Evolutionary conservation across 2,797 vertebrate species (phyloP).

Genomic region (Cossypha heuglini): DNA sequence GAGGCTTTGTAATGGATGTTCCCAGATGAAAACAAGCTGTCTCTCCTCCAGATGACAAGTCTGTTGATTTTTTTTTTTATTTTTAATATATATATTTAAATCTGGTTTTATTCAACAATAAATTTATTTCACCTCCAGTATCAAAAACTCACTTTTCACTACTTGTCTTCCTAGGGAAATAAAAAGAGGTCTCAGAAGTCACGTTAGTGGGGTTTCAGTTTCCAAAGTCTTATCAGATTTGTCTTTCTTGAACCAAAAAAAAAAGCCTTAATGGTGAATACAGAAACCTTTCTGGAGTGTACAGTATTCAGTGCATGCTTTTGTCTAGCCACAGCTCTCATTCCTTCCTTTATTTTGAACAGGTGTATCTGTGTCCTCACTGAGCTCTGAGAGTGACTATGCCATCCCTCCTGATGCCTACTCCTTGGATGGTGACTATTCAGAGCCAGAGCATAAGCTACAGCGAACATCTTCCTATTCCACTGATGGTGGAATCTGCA

Average conservation of each 20-base stretch:
- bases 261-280: background rate
- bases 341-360: background rate
- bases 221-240: background rate
- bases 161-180: background rate
- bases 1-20: background rate
- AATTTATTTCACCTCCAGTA: background rate
- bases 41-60: background rate
- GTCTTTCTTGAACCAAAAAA: background rate
- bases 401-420: slow-evolving; percentile 94
- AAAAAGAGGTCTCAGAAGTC: background rate
- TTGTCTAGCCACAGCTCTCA: background rate
- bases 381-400: slow-evolving; percentile 95
- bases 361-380: slow-evolving; percentile 94
- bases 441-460: slow-evolving; percentile 93
- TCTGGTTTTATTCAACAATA: background rate
- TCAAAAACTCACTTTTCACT: background rate
- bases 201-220: background rate
- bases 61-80: background rate
- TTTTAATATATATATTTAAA: background rate
- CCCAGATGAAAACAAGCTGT: background rate
- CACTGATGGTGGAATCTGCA: slow-evolving; percentile 78
- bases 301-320: background rate
- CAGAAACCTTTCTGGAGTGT: background rate
- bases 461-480: slow-evolving; percentile 92
- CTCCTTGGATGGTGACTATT: slow-evolving; percentile 92